A percentile compares a stretch with the other conserved stretches of the same genome.
Evolutionary conservation across 2,113 vertebrate genomes (phyloP).

Genomic region (Callipepla californica): DNA sequence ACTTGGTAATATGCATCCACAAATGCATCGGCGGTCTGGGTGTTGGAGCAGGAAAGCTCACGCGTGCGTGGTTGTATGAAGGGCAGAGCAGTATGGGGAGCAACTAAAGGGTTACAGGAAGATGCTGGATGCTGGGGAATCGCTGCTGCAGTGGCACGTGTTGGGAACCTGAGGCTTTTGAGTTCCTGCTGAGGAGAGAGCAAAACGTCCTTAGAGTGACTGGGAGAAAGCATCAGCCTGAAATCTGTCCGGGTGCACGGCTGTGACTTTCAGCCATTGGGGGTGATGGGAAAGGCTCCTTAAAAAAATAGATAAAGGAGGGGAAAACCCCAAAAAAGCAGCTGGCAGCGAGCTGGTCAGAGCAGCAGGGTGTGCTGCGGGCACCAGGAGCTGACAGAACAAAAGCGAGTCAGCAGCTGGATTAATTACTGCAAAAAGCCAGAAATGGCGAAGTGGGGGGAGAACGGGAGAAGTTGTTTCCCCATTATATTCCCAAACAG

Average conservation of each 20-base stretch:
- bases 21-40: background rate
- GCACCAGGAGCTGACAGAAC: background rate
- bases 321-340: background rate
- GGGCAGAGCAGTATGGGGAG: background rate
- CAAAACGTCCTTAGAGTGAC: background rate
- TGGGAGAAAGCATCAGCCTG: fast-evolving
- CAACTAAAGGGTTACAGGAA: background rate
- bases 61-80: background rate
- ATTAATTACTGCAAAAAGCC: constrained; percentile 69
- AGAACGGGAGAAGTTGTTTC: constrained; percentile 68
- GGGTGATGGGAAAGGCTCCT: background rate
- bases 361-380: background rate
- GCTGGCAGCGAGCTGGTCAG: background rate
- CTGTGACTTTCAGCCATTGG: background rate
- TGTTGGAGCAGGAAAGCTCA: background rate
- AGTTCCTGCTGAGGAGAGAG: background rate
- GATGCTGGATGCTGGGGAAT: background rate
- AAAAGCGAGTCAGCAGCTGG: constrained; percentile 32
- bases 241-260: fast-evolving
- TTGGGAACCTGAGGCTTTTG: background rate
- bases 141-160: background rate
- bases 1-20: background rate
- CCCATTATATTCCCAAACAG: constrained; percentile 68
- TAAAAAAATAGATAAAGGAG: background rate
- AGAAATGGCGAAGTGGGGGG: constrained; percentile 21